Evolutionary conservation across 2,113 vertebrate genomes (phyloP).

Genomic region (Nestor notabilis): DNA sequence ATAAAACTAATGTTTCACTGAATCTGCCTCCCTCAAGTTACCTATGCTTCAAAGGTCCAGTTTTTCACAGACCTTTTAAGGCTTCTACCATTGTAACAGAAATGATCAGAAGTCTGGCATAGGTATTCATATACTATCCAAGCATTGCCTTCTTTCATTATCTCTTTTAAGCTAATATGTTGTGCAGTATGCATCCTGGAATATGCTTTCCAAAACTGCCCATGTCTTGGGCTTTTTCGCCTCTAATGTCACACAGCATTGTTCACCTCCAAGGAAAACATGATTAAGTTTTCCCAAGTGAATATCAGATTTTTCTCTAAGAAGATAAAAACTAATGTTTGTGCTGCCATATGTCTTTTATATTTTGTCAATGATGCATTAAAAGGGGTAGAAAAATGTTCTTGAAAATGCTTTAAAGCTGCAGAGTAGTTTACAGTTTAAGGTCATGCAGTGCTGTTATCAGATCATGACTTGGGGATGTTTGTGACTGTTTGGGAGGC

Average conservation of each 20-base stretch:
- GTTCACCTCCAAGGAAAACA: neutral
- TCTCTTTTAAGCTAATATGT: neutral
- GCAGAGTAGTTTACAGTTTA: neutral
- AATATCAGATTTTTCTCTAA: neutral
- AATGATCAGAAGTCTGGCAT: neutral
- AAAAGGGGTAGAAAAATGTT: neutral
- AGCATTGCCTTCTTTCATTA: neutral
- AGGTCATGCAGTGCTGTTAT: neutral
- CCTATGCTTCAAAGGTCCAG: neutral
- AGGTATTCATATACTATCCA: neutral
- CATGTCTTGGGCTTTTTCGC: accelerated
- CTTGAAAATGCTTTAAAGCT: neutral
- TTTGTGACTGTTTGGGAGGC: accelerated
- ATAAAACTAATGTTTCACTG: neutral
- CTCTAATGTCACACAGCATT: neutral
- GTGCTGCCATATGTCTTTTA: neutral
- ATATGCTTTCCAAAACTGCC: neutral
- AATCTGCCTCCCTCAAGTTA: neutral
- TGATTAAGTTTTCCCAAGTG: neutral
- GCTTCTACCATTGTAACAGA: neutral
- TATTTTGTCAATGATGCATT: neutral
- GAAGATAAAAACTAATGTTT: neutral
- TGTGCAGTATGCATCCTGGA: neutral
- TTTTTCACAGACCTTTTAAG: neutral
- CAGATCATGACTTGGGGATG: neutral